Base-by-base conservation (phyloP, 2,797 vertebrate genomes). In the Otus scops region DNA sequence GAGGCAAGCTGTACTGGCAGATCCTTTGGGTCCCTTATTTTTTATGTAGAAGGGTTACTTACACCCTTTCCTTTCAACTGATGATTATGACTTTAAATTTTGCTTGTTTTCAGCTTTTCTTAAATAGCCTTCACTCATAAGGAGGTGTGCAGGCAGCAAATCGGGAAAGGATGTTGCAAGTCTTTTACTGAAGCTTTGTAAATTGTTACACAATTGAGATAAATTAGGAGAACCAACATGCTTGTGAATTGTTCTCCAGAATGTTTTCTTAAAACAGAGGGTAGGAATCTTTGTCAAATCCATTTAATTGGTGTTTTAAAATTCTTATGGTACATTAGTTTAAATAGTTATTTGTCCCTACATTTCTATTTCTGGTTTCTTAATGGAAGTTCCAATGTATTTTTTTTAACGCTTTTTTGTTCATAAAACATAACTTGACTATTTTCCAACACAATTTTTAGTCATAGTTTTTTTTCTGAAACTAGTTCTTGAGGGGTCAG, bases 221-320 rank as follows among this genome's bases (percentile, higher is more conserved):
- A 71, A 85, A 87, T 87, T 78, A 53, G 27, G 45, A 51, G 36
- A 67, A 68, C 54, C 54, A 85, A 50, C 24, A 39, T 53, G 65
- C 78, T 85, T 91, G n/a, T 86, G 73, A 95, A 84, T 56, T 91
- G 15, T 71, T 93, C 48, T 84, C 54, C 83, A 56, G 80, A 80
- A 85, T 73, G 76, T 50, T 86, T 56, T 86, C 71, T 90, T 88
- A 61, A 92, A 95, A 92, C 32, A 93, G 32, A 38, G 59, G 34
- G 18, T 61, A 77, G 64, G 43, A 85, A 80, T 92, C 36, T 85
- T 73, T 36, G 67, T 91, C 57, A 88, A 83, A 80, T 74, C 27
- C n/a, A 50, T 92, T 92, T 74, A 85, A 60, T 28, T 71, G 30
- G 21, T 70, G n/a, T 67, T 84, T 83, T 75, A 41, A 77, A 50